Conservation (phyloP, 53 echinoderm and acorn worm species). For the Henricia sp. region DNA sequence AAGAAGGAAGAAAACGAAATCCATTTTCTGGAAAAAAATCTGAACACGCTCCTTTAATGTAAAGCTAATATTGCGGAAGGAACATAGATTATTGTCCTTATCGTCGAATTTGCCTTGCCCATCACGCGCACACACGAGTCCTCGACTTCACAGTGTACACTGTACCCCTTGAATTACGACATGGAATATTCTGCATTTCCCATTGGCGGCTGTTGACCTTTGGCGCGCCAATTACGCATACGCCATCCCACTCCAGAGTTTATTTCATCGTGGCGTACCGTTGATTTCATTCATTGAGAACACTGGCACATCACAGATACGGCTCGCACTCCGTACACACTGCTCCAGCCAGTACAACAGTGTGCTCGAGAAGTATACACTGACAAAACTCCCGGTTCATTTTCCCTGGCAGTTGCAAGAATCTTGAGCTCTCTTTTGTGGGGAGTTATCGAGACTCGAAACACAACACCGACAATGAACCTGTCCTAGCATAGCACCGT, state of each 20-base stretch:
- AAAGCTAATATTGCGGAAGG: too few relatives aligned
- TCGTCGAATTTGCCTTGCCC: too few relatives aligned
- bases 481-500: conserved; percentile 28
- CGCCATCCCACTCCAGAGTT: conserved; percentile 59
- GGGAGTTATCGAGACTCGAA: conserved; percentile 11
- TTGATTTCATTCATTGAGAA: conserved; percentile 44
- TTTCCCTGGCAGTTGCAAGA: conserved; percentile 4
- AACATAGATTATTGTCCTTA: too few relatives aligned
- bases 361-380: conserved; percentile 25
- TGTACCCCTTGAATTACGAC: conserved; percentile 8
- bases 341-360: neutral
- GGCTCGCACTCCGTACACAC: neutral
- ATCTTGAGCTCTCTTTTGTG: conserved; percentile 13
- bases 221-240: conserved; percentile 38
- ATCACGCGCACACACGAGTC: too few relatives aligned
- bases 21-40: too few relatives aligned
- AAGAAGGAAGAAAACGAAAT: too few relatives aligned
- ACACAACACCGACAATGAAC: conserved; percentile 28
- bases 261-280: conserved; percentile 33
- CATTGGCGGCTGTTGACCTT: conserved; percentile 66
- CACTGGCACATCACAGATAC: conserved; percentile 11
- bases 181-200: conserved; percentile 41
- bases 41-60: too few relatives aligned
- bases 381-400: neutral
- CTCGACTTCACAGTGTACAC: neutral